Base-by-base conservation (phyloP, 1,140 invertebrate genomes). In the Tachypleus tridentatus region DNA sequence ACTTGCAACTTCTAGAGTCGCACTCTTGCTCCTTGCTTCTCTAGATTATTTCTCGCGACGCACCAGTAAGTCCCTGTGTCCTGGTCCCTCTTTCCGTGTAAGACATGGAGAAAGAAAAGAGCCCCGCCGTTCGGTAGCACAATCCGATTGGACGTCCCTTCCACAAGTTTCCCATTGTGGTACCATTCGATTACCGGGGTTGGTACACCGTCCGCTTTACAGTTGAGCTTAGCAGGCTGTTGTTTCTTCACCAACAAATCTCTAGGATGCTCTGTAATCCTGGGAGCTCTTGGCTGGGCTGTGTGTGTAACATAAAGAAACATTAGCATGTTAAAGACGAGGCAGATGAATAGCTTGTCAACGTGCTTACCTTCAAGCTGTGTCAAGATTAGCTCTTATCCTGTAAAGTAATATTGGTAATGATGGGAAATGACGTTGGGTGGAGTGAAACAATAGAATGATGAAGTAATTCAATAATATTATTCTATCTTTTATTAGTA, bases 11-110 rank as follows among this genome's bases (percentile, higher is more conserved):
- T 92, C 87, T 64, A 97, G 82, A 54, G 91, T 92, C 69, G 93
- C 94, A 81, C 97, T 96, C 68, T 86, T 84, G 77, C 91, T 95
- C 72, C 85, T 81, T 57, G 86, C 89, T 71, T 92, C 92, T 48
- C 88, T 7, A 73, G 71, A 61, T 82, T 77, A 78, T 97, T 98
- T 67, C 84, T 85, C 11, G 94, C 94, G 68, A 93, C 88, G 79
- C 94, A 97, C 86, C 91, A 94, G 76, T 97, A 98, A 60, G 90
- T 83, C 7, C 93, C 92, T 61, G 88, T 87, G 76, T 96, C 92
- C 74, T 89, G 88, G 74, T 93, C 91, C 78, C 91, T 92, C 74
- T 92, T 92, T 67, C 88, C 88, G 74, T 91, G 87, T 75, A 88
- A 87, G 68, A 87, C 88, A 72, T 86, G 81, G 62, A 97, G 83